Evolutionary conservation across 35 echinoderm and acorn worm genomes (phyloP), one percentile per base, ranked within the genome.

Genomic region (Holothuria glaberrima): DNA sequence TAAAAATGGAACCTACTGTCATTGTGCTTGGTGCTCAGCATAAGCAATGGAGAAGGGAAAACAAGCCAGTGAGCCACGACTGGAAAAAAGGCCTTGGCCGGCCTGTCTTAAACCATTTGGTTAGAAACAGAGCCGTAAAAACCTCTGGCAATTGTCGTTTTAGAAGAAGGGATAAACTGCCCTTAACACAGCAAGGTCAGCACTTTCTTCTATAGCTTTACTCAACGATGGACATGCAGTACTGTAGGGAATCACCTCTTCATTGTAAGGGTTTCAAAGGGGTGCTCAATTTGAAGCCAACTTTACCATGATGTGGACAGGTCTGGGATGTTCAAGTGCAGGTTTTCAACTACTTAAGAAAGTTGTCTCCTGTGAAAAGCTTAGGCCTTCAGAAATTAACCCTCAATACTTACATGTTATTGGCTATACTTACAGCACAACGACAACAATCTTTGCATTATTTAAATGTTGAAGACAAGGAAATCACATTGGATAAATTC

Each of bases 321-420:
- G 38, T 75, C 24, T 90, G 88, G 72, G 57, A 90, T 66, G 88
- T 90, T 30, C 26, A 13, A 17, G 32, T 38, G n/a, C n/a, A n/a
- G 18, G 88, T 90, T 44, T 90, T 90, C 34, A 76, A 79, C 57
- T 90, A 64, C 64, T 75, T 90, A 29, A 76, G 71, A 22, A 76
- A 18, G 50, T 79, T 59, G 57, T 30, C 46, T 34, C 88, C 88
- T 34, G 31, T 58, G 18, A 59, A 57, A 38, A 77, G 52, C 12
- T 41, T 90, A 59, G 72, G 71, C 35, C 73, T 90, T 20, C 71
- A 48, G 59, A n/a, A 90, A 21, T 64, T 90, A 41, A 90, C 54
- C 17, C 50, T 90, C 20, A 90, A 90, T 66, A 35, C 54, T 80
- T 65, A 12, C 29, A 89, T 89, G 68, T 68, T 89, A 41, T n/a